Evolutionary conservation across 2,888 invertebrate species (phyloP).

Genomic region (Polyploca ridens): DNA sequence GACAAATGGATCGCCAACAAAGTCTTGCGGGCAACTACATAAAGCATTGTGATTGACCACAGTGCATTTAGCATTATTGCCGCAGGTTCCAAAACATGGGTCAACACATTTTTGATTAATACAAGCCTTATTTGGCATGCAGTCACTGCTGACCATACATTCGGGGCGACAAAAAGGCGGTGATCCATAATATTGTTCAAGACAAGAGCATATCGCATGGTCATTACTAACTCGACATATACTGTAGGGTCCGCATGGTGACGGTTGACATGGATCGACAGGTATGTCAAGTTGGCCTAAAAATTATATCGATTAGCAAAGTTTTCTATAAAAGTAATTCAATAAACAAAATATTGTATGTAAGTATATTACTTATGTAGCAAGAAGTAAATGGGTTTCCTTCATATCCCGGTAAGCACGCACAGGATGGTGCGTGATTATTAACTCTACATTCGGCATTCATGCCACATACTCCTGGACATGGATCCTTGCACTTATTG

Average conservation of each 20-base stretch:
- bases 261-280: slow-evolving; percentile 84
- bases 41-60: slow-evolving; percentile 94
- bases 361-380: slow-evolving; percentile 73
- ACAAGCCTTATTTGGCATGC: slow-evolving; percentile 92
- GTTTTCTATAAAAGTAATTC: slow-evolving; percentile 10
- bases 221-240: slow-evolving; percentile 89
- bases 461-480: slow-evolving; percentile 92
- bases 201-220: slow-evolving; percentile 92
- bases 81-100: slow-evolving; percentile 93
- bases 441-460: slow-evolving; percentile 93
- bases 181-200: slow-evolving; percentile 90
- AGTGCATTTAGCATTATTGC: slow-evolving; percentile 91
- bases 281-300: slow-evolving; percentile 68
- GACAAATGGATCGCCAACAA: slow-evolving; percentile 92
- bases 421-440: slow-evolving; percentile 93
- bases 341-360: slow-evolving; percentile 11
- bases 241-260: slow-evolving; percentile 93
- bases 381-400: slow-evolving; percentile 92
- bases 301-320: slow-evolving; percentile 33
- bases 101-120: slow-evolving; percentile 91
- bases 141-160: slow-evolving; percentile 93
- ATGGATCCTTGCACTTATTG: slow-evolving; percentile 94
- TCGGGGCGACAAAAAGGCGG: slow-evolving; percentile 92
- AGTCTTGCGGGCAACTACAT: slow-evolving; percentile 91
- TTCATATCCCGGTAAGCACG: slow-evolving; percentile 89